These are phyloP conservation scores for Ceratothoa steindachneri DNA, from an alignment of 2,888 invertebrate species.

Conservation along the genomic window DNA sequence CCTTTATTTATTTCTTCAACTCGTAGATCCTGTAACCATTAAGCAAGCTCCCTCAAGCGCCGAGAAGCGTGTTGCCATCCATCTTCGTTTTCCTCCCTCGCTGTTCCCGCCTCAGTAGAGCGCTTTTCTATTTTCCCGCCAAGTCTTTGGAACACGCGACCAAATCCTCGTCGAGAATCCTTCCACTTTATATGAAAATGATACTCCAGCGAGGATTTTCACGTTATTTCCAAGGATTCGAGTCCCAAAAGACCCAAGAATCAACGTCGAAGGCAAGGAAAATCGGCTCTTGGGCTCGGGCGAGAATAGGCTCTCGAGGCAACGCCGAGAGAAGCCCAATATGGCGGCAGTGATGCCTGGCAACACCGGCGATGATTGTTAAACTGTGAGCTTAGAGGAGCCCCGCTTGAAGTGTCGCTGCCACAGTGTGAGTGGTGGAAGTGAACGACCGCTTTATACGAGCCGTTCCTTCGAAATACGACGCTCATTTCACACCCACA, in stretches of 20 bases:
- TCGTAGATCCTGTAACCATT: constrained; percentile 11
- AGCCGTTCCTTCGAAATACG: constrained; percentile 8
- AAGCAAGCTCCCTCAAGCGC: constrained; percentile 1
- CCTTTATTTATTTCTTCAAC: constrained; percentile 10
- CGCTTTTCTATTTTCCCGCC: constrained; percentile 32
- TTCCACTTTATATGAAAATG: constrained; percentile 38
- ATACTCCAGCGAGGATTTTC: constrained; percentile 20
- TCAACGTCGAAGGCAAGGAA: not conserved
- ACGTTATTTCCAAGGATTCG: constrained; percentile 12
- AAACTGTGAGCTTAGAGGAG: constrained; percentile 15
- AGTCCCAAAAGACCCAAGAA: constrained; percentile 6
- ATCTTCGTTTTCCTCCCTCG: constrained; percentile 5
- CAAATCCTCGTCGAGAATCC: constrained; percentile 16
- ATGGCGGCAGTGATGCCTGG: constrained; percentile 4
- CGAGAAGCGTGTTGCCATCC: not conserved
- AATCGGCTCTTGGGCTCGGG: not conserved
- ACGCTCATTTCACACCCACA: constrained; percentile 8
- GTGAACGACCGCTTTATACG: constrained; percentile 3
- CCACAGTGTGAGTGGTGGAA: constrained; percentile 12
- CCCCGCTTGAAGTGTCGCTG: constrained; percentile 13
- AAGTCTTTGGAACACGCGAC: constrained; percentile 21
- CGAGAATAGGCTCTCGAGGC: not conserved
- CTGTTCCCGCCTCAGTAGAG: constrained; percentile 13
- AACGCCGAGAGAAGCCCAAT: not conserved
- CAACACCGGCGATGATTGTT: constrained; percentile 13